phyloP scores from a whole-genome alignment of 2,888 invertebrate species.

The Chironomus riparius region DNA sequence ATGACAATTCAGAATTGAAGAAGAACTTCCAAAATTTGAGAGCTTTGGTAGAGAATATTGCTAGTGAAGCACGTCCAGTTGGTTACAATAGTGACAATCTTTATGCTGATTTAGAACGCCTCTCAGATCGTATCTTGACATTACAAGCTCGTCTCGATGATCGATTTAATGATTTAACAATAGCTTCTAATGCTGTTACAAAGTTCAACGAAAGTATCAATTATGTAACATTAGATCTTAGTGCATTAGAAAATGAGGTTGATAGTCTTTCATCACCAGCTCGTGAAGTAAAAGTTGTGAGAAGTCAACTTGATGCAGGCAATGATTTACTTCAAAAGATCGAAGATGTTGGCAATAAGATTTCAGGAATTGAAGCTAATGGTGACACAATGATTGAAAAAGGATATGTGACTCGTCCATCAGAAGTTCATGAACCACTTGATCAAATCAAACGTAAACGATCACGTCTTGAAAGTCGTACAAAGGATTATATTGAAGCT shows the following conservation, averaged over 20 bases:
- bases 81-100: slow-evolving; percentile 69
- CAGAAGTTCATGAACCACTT: slow-evolving; percentile 71
- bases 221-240: slow-evolving; percentile 62
- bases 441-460: slow-evolving; percentile 68
- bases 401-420: slow-evolving; percentile 75
- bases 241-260: slow-evolving; percentile 71
- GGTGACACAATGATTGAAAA: slow-evolving; percentile 73
- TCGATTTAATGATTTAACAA: slow-evolving; percentile 68
- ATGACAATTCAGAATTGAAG: slow-evolving; percentile 69
- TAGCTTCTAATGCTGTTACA: slow-evolving; percentile 75
- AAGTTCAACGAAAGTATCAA: slow-evolving; percentile 86
- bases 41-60: slow-evolving; percentile 60
- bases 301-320: slow-evolving; percentile 76
- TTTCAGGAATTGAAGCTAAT: slow-evolving; percentile 58
- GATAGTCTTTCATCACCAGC: slow-evolving; percentile 79
- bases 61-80: slow-evolving; percentile 63
- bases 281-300: slow-evolving; percentile 76
- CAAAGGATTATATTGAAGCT: slow-evolving; percentile 67
- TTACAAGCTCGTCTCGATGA: slow-evolving; percentile 69
- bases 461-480: slow-evolving; percentile 68
- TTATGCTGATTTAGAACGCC: slow-evolving; percentile 64
- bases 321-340: slow-evolving; percentile 56
- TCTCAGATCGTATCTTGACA: slow-evolving; percentile 68
- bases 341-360: slow-evolving; percentile 54
- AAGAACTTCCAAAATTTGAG: slow-evolving; percentile 55